Base-by-base conservation (phyloP, 1,140 invertebrate species). In the Lethrus apterus region DNA sequence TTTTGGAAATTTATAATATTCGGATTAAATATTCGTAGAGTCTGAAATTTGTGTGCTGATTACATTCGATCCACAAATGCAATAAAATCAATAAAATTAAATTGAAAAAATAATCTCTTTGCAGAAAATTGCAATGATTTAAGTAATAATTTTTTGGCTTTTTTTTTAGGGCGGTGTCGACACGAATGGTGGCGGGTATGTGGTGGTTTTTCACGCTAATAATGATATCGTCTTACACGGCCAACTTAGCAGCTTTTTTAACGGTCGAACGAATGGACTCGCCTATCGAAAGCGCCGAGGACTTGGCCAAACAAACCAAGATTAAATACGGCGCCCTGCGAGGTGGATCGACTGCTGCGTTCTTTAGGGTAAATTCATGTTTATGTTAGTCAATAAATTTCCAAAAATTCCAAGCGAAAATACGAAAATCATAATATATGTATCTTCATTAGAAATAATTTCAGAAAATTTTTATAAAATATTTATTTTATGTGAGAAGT, bases 171-270 rank as follows among this genome's bases (percentile, higher is more conserved):
- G 86, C 86, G 36, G 77, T 88, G 7, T 89, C 86, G 2, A 94
- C 90, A 0, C 73, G 91, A 48, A 87, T 93, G 79, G 87, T 94
- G 3, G 89, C 89, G 7, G 76, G 76, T 29, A 93, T 91, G 75
- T 97, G 93, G 93, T 96, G 92, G 92, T 94, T 96, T 69, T 97
- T 97, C 70, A 96, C 92, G 0, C 72, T 98, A 11, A 97, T 98
- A 56, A 95, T 98, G 83, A 97, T 98, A 59, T 97, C 93, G 10
- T 97, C 93, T 1, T 98, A 98, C 70, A 98, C 94, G 17, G 94
- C 94, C 21, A 97, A 98, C 68, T 74, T 98, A 56, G 95, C 95
- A 14, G 93, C 95, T 18, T 98, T 98, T 70, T 70, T 99, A 3
- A 98, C 94, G 0, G 93, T 97, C 2, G 93, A 97, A 65, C 74